Conservation (phyloP, 2,797 vertebrate species). For the Hoplostethus mediterraneus region DNA sequence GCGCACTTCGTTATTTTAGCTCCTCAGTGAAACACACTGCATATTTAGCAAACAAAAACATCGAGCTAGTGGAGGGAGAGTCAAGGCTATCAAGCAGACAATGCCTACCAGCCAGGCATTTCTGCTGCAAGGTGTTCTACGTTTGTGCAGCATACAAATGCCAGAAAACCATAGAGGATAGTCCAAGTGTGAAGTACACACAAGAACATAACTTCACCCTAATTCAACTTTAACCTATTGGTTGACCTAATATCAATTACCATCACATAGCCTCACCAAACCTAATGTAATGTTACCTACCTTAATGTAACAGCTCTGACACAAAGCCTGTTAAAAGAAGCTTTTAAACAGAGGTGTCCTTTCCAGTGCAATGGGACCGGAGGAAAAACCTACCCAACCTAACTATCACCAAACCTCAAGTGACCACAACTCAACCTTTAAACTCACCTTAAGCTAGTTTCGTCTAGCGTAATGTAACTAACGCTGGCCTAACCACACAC, state of each 20-base stretch:
- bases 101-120: constrained; percentile 13
- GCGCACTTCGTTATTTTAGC: constrained; percentile 3
- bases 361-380: not conserved
- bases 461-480: too few relatives aligned
- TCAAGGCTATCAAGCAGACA: not conserved
- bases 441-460: too few relatives aligned
- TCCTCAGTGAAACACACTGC: not conserved
- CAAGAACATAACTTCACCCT: not conserved
- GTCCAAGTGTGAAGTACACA: not conserved
- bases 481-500: too few relatives aligned
- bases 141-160: constrained; percentile 27
- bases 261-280: too few relatives aligned
- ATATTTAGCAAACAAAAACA: not conserved
- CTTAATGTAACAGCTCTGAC: too few relatives aligned
- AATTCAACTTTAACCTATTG: too few relatives aligned
- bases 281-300: too few relatives aligned
- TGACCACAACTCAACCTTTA: too few relatives aligned
- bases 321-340: too few relatives aligned
- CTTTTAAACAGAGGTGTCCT: not conserved
- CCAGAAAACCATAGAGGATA: not conserved
- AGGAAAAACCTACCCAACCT: too few relatives aligned
- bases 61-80: not conserved
- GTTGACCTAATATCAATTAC: too few relatives aligned
- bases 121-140: not conserved
- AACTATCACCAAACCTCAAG: too few relatives aligned